Evolutionary conservation across 2,888 invertebrate genomes (phyloP).

Genomic region (Agrypnus murinus): DNA sequence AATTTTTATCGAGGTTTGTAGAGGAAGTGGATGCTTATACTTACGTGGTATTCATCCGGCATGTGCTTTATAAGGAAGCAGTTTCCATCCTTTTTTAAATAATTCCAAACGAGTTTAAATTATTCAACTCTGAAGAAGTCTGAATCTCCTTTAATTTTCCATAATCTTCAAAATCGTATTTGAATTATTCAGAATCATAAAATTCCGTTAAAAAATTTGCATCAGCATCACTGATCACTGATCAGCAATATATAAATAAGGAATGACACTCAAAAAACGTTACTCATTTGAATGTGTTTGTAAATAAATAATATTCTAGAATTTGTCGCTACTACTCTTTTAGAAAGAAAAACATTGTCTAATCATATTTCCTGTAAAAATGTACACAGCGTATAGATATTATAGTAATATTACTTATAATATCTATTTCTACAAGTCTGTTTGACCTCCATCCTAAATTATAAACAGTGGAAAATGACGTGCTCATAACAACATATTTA

Average conservation of each 20-base stretch:
- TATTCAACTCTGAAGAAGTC: too few species aligned
- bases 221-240: too few species aligned
- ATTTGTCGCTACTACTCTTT: not conserved
- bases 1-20: slow-evolving; percentile 18
- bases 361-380: not conserved
- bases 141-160: too few species aligned
- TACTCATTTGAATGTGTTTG: slow-evolving; percentile 8
- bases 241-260: too few species aligned
- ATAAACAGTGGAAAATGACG: slow-evolving; percentile 26
- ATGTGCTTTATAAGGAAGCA: slow-evolving; percentile 12
- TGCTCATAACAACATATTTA: slow-evolving; percentile 17
- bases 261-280: not conserved
- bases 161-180: too few species aligned
- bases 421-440: slow-evolving; percentile 1
- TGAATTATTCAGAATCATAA: too few species aligned
- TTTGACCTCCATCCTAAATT: slow-evolving; percentile 27
- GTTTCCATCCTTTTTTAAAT: slow-evolving; percentile 5
- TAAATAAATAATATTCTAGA: not conserved
- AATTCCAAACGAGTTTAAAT: not conserved
- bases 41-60: slow-evolving; percentile 10
- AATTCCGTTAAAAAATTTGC: too few species aligned
- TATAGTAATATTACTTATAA: too few species aligned
- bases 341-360: not conserved
- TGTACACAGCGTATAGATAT: too few species aligned
- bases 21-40: slow-evolving; percentile 19